Base-by-base conservation (phyloP, 2,113 vertebrate species). In the Ammodytes marinus region DNA sequence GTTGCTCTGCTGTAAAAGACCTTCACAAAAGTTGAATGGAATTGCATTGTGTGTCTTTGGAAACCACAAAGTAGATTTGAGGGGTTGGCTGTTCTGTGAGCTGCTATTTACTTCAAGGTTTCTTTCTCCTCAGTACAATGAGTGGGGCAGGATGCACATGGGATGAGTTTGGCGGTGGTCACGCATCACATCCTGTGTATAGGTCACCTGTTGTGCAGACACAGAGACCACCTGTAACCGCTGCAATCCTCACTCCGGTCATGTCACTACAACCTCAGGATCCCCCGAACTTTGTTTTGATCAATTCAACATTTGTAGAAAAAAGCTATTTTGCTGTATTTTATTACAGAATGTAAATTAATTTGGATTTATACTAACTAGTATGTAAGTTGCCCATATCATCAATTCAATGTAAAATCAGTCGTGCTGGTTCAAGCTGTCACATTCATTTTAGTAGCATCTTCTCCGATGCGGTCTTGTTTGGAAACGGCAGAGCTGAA, bases 11-110 rank as follows among this genome's bases (percentile, higher is more conserved):
- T 85, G 86, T 86, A 74, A 90, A 88, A 88, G 85, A 87, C 81
- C 82, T 89, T 91, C 50, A 80, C 71, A 91, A 79, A 88, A 88
- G 88, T 88, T 90, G 59, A 91, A 90, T 83, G 70, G 65, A 74
- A 88, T 85, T 82, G 42, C 69, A 63, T 70, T 81, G 13, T 49
- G 52, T 27, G 45, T 77, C 85, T 86, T 88, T 83, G 63, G 85
- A 86, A 85, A 69, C 75, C 64, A 42, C 69, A 49, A 53, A 43
- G 84, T 63, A 69, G 73, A 79, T 74, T 37, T 39, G 84, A 83
- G 70, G 73, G 49, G 52, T 73, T 86, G 82, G 77, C 68, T 69
- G 5, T 70, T 84, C 68, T 57, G 37, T 49, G 64, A 37, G 11
- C 40, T 8, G 42, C 50, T 69, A 42, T 70, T 74, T 49, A 87